A percentile compares a stretch with the other conserved stretches of the same genome.
These are phyloP conservation scores for Chaenocephalus aceratus DNA, from an alignment of 2,113 vertebrate genomes.

Conservation along the genomic window DNA sequence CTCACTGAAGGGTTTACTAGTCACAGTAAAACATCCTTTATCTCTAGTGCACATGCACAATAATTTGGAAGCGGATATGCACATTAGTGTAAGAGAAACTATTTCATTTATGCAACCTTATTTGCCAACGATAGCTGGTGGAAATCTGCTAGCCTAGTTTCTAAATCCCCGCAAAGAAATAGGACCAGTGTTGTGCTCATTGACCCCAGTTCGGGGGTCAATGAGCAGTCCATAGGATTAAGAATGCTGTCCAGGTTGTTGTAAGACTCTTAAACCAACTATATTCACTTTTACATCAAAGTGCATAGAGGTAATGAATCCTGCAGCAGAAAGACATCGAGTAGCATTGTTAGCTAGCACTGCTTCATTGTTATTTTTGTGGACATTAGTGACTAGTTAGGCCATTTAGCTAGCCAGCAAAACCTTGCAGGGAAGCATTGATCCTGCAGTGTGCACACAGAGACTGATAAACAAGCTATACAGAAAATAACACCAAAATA, in stretches of 20 bases:
- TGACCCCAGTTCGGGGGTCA: no score
- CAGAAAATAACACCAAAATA: slow-evolving; percentile 45
- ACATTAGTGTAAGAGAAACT: no score
- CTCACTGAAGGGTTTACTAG: slow-evolving; percentile 17
- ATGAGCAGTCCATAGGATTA: no score
- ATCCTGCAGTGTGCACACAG: slow-evolving; percentile 23
- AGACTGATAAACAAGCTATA: slow-evolving; percentile 42
- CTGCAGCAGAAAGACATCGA: not conserved
- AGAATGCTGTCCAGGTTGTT: not conserved
- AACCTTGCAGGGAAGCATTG: slow-evolving; percentile 19
- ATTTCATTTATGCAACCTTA: not conserved
- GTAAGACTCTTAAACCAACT: not conserved
- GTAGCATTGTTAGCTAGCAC: not conserved
- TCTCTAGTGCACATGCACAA: not conserved
- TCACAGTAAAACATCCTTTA: not conserved
- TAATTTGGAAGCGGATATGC: not conserved
- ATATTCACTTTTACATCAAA: no score
- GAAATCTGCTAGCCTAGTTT: not conserved
- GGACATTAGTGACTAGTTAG: not conserved
- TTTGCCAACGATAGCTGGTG: not conserved
- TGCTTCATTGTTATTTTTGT: not conserved
- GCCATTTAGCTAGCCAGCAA: not conserved
- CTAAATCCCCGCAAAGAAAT: not conserved
- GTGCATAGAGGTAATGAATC: not conserved
- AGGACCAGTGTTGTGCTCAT: not conserved